Conservation (phyloP, 2,888 invertebrate species). For the Chloroclystis v-ata region DNA sequence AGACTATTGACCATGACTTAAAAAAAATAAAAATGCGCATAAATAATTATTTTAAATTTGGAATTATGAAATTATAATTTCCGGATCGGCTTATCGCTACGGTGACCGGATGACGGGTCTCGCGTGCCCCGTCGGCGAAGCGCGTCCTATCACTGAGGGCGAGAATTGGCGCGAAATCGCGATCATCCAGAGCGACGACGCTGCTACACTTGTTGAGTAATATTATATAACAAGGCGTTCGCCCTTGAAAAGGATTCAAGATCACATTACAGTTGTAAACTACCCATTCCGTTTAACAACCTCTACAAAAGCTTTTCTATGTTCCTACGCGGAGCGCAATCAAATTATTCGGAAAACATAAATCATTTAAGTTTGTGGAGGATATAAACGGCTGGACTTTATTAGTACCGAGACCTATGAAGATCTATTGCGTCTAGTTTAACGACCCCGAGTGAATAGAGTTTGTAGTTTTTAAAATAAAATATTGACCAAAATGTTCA, state of each 20-base stretch:
- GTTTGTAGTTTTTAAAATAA: too few relatives aligned
- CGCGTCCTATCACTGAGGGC: conserved; percentile 66
- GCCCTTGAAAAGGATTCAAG: conserved; percentile 53
- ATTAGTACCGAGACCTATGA: conserved; percentile 13
- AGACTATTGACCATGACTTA: conserved; percentile 26
- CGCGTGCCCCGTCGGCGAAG: conserved; percentile 60
- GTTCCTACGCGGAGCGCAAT: conserved; percentile 11
- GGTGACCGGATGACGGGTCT: conserved; percentile 40
- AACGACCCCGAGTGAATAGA: not conserved
- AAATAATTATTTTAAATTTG: too few relatives aligned
- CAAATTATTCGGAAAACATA: not conserved
- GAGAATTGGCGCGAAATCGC: conserved; percentile 58
- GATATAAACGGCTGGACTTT: conserved; percentile 7
- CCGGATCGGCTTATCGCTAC: conserved; percentile 18
- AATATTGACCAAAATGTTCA: too few relatives aligned
- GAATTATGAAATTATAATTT: too few relatives aligned
- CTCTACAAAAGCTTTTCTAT: conserved; percentile 26
- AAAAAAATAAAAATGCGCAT: not conserved
- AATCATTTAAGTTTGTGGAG: conserved; percentile 1
- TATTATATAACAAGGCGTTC: conserved; percentile 8
- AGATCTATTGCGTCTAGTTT: conserved; percentile 1
- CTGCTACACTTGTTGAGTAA: conserved; percentile 63
- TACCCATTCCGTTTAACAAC: conserved; percentile 20
- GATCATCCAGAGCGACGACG: conserved; percentile 49
- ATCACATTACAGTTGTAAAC: conserved; percentile 24